Evolutionary conservation across 2,113 vertebrate species (phyloP).

Genomic region (Syrmaticus mikado): DNA sequence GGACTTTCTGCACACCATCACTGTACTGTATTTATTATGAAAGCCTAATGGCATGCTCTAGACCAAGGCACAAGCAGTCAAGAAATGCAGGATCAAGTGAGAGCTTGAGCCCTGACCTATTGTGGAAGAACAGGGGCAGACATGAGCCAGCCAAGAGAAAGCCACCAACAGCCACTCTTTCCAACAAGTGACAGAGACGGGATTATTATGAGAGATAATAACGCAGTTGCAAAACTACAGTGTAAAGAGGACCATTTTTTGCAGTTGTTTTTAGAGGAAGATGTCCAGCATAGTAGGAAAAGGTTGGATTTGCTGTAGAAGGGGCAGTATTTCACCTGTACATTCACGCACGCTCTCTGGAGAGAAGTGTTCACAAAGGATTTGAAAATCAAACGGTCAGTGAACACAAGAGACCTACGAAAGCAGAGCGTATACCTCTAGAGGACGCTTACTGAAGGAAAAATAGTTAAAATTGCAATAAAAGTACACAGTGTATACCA

Average conservation of each 20-base stretch:
- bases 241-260: neutral
- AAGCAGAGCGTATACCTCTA: neutral
- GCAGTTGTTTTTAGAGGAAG: neutral
- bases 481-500: neutral
- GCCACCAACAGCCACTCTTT: neutral
- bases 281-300: neutral
- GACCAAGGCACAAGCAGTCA: accelerated
- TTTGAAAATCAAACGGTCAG: neutral
- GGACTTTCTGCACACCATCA: neutral
- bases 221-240: neutral
- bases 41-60: neutral
- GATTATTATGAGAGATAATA: neutral
- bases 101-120: neutral
- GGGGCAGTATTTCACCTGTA: neutral
- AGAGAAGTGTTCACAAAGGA: neutral
- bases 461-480: neutral
- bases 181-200: neutral
- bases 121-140: neutral
- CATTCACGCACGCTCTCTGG: neutral
- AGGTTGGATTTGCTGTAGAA: neutral
- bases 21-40: neutral
- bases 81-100: neutral
- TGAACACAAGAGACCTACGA: neutral
- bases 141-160: neutral
- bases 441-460: neutral